Base-by-base conservation (phyloP, 2,888 invertebrate species). In the Elysia crispata region DNA sequence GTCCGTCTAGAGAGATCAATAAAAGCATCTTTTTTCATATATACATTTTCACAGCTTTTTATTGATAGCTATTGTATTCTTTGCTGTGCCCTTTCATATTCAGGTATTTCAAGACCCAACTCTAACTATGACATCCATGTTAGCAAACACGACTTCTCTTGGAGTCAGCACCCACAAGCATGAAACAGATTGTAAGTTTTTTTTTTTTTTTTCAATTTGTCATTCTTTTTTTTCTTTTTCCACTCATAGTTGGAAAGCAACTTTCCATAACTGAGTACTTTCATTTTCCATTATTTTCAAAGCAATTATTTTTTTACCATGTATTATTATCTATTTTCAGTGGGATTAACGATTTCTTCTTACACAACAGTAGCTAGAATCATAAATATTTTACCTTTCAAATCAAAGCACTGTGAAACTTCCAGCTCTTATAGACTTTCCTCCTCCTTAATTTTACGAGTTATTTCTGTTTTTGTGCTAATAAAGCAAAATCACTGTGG, bases 61-160 rank as follows among this genome's bases (percentile, higher is more conserved):
- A 60, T 60, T 60, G 5, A 23, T 13, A 54, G n/a, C 41, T 41
- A 11, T 41, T 6, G 41, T 41, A 41, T 41, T 41, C 11, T 41
- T 41, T 11, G 5, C 41, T 41, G 3, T 41, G 3, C 11, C 41
- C 13, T 31, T 41, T 31, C 11, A 18, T 70, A 79, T 86, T 11
- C 84, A 92, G 92, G 89, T 93, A n/a, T 93, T 92, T 82, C 91
- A 92, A 81, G 93, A 93, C 54, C 93, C 93, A 1, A 92, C 93
- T 15, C 87, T 90, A 0, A 89, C 96, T 84, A 97, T 98, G 97
- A 97, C 97, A 89, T 96, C 97, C 90, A 93, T 97, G 41, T 92
- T 98, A 62, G 95, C 95, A 82, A 95, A 94, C 86, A 94, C 95
- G 0, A 95, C 96, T 87, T 96, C 95, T 0, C 92, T 97, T 30